Percentiles rank a stretch among this genome's conserved stretches.
phyloP scores from a whole-genome alignment of 1,140 invertebrate species.

The Ceratitis capitata region DNA sequence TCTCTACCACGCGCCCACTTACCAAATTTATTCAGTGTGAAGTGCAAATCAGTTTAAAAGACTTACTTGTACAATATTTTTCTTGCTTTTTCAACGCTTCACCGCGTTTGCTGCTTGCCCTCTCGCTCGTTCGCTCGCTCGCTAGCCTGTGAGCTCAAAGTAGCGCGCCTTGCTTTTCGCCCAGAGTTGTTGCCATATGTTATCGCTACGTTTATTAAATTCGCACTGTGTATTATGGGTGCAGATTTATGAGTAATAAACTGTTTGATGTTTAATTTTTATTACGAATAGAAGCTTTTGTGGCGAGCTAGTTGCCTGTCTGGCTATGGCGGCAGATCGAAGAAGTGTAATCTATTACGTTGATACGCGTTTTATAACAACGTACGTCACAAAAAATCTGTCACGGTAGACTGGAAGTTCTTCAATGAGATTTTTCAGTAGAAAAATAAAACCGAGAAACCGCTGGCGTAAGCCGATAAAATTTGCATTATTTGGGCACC shows the following conservation, averaged over 20 bases:
- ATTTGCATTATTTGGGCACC: too few species aligned
- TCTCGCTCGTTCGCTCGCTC: neutral
- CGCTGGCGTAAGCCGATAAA: too few species aligned
- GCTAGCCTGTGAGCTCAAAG: too few species aligned
- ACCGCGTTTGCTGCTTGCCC: neutral
- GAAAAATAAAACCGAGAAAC: too few species aligned
- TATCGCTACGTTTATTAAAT: constrained; percentile 22
- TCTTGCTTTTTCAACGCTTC: constrained; percentile 21
- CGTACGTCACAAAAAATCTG: neutral
- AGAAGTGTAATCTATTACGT: neutral
- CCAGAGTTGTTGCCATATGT: neutral
- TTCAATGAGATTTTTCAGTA: too few species aligned
- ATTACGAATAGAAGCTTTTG: neutral
- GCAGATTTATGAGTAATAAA: constrained; percentile 30
- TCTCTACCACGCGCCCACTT: constrained; percentile 41
- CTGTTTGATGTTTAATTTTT: constrained; percentile 24
- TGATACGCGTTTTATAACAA: neutral
- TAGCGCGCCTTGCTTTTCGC: too few species aligned
- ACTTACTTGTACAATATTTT: constrained; percentile 37
- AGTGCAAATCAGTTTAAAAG: constrained; percentile 41
- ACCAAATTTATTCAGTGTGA: constrained; percentile 41
- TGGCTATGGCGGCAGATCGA: neutral
- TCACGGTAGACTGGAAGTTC: neutral
- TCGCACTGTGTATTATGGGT: constrained; percentile 27
- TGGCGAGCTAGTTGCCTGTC: too few species aligned